Base-by-base conservation (phyloP, 2,797 vertebrate species). In the Leucoraja ocellata region DNA sequence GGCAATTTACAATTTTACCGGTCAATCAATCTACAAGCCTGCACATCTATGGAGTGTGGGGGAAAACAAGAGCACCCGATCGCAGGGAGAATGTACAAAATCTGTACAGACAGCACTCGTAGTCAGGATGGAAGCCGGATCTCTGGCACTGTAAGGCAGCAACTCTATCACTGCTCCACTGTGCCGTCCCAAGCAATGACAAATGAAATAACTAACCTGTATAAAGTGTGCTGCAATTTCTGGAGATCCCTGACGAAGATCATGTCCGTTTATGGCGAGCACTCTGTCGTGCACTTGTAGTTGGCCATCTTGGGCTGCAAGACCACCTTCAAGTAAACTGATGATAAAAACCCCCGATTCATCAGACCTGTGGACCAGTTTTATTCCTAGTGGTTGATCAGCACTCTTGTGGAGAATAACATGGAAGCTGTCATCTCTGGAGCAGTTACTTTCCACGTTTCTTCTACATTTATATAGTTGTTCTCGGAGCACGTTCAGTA, bases 141-240 rank as follows among this genome's bases (percentile, higher is more conserved):
- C 46, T 54, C 46, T 6, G 46, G 46, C 46, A 54, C 46, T 54
- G 46, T 6, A 54, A 54, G 46, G 46, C 46, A 54, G 46, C 46
- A 54, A 54, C 46, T 54, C 46, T 54, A 54, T 54, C 46, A 54
- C 46, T 54, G 46, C 46, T 54, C 46, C 46, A 54, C 4, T 54
- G 46, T 54, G 46, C 46, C 46, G 4, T 4, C 46, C n/a, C 32
- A 71, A 92, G 14, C 39, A 74, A 23, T 54, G 13, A 92, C 16
- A 11, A n/a, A 0, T 0, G 0, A 0, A 28, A 10, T 88, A 68
- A 96, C 97, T 94, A 93, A 99, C 99, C 98, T 99, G 99, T 95
- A 99, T 99, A 63, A 99, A 97, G 94, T 98, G 96, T 8, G 98
- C 99, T 0, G 99, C 99, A 0, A 98, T 98, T 93, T 99, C 99